phyloP scores from a whole-genome alignment of 2,888 invertebrate genomes.

The Apodemia mormo region DNA sequence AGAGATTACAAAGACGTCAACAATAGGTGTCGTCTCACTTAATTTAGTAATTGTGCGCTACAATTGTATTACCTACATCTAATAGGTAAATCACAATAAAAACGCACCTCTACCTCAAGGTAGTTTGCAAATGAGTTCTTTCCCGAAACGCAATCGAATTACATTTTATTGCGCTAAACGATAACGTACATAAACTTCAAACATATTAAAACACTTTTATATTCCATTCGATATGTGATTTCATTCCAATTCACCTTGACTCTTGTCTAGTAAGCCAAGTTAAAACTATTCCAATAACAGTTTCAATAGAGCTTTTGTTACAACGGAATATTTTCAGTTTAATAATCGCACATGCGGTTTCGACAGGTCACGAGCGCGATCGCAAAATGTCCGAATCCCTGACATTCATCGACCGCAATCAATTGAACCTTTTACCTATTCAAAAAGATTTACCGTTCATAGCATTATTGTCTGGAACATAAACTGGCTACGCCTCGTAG shows the following conservation, averaged over 20 bases:
- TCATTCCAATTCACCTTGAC: background rate
- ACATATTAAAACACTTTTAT: background rate
- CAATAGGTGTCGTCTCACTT: too few species aligned
- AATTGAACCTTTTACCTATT: background rate
- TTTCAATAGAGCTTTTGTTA: constrained; percentile 7
- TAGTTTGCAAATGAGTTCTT: too few species aligned
- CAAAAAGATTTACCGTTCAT: background rate
- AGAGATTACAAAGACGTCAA: too few species aligned
- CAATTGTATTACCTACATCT: too few species aligned
- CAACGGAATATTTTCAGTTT: background rate
- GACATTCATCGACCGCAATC: constrained; percentile 10
- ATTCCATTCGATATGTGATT: background rate
- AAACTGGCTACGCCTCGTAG: too few species aligned
- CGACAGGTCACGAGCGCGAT: constrained; percentile 1
- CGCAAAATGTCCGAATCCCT: constrained; percentile 1
- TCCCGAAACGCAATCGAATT: too few species aligned
- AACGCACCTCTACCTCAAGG: too few species aligned
- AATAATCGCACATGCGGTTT: background rate
- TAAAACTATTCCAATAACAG: constrained; percentile 17
- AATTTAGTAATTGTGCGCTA: too few species aligned
- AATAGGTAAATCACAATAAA: too few species aligned
- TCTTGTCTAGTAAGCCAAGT: background rate
- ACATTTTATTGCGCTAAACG: too few species aligned
- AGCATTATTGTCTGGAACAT: background rate
- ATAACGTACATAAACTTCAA: background rate